A percentile compares a stretch with the other conserved stretches of the same genome.
Evolutionary conservation across 2,888 invertebrate species (phyloP).

Genomic region (Andrena bicolor): DNA sequence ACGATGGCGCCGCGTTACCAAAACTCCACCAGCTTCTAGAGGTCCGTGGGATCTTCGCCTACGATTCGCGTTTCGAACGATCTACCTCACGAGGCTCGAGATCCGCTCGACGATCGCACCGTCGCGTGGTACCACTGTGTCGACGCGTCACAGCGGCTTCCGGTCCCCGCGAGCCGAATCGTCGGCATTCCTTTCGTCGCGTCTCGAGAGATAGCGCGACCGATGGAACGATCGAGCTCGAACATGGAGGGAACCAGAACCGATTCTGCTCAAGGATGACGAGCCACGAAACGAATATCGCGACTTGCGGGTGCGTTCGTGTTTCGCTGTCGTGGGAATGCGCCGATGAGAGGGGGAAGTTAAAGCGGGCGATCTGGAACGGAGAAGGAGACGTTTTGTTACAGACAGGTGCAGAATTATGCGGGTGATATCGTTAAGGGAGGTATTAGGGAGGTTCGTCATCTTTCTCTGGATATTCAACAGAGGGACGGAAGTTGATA

Average conservation of each 20-base stretch:
- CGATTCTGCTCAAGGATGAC: background rate
- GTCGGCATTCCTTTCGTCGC: background rate
- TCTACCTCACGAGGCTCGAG: background rate
- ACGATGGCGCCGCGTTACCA: too few species aligned
- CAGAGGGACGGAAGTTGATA: too few species aligned
- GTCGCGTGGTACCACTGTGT: background rate
- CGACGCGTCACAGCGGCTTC: background rate
- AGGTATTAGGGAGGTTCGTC: too few species aligned
- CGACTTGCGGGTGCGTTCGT: background rate
- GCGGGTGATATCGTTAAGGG: too few species aligned
- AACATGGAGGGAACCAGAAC: background rate
- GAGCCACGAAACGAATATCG: background rate
- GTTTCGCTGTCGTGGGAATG: too few species aligned
- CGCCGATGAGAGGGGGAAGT: too few species aligned
- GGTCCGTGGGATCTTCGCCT: too few species aligned
- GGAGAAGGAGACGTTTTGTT: too few species aligned
- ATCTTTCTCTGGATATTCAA: too few species aligned
- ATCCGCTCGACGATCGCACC: background rate
- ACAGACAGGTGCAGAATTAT: too few species aligned
- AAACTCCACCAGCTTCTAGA: too few species aligned
- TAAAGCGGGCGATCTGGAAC: too few species aligned
- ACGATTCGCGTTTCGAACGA: background rate
- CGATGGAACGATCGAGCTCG: slow-evolving; percentile 4
- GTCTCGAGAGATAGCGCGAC: background rate
- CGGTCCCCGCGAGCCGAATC: background rate